Evolutionary conservation across 2,888 invertebrate genomes (phyloP), one percentile per base, ranked within the genome.

Genomic region (Trisateles emortualis): DNA sequence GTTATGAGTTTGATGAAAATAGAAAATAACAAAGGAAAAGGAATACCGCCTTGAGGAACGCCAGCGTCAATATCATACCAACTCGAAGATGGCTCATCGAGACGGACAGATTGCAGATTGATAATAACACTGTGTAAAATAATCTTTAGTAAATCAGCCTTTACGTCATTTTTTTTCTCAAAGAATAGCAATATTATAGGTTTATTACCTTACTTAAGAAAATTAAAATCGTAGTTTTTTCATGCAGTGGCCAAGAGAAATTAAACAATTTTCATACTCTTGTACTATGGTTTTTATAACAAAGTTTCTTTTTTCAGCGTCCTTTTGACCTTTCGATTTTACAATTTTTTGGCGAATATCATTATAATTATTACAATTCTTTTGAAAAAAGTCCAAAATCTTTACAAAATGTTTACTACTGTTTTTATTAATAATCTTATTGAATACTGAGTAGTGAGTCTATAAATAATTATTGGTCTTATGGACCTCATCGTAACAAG

Each of bases 401-500:
- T 52, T 52, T 14, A 33, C 40, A 16, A 41, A 47, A 40, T 52
- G 47, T 47, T 39, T 24, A 52, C 35, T 45, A 52, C 35, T 45
- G 4, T 6, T 19, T 33, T 48, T 41, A 5, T 49, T 48, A 33
- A 24, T 49, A 33, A 40, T 41, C 49, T 53, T 49, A 49, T 49
- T 53, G 49, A 53, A 41, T 3, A 43, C 33, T 43, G 43, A 54
- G 44, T 51, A 54, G 51, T 54, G 32, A 42, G 44, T 51, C 43
- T 43, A 19, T 33, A 40, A 8, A 16, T n/a, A 30, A 44, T 44
- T 44, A 33, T 44, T 44, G 4, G 33, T 44, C 17, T 50, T 54
- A 39, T 54, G 38, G 14, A 38, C 44, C 50, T 54, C 43, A 39
- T 50, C 50, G 36, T 44, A 54, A 49, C 42, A 49, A 39, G 39